Base-by-base conservation (phyloP, 2,888 invertebrate species). In the Onthophagus sagittarius region DNA sequence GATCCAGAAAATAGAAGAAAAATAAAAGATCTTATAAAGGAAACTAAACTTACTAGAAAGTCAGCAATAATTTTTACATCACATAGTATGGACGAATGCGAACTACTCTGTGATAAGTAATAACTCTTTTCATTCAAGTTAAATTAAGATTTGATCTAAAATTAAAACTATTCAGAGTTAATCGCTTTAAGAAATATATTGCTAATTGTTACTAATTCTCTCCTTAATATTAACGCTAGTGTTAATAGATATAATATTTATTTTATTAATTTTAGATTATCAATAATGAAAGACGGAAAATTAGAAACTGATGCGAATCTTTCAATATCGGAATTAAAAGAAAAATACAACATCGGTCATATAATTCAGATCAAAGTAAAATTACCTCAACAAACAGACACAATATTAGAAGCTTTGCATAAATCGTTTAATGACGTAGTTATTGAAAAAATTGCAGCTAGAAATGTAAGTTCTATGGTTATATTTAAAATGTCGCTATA, bases 71-170 rank as follows among this genome's bases (percentile, higher is more conserved):
- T 96, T 67, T 85, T 96, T 74, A 93, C 95, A 0, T 94, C 94
- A 0, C 94, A 96, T 86, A 94, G 93, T 83, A 94, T 95, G 93
- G 93, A 93, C 84, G 94, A 95, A 85, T 94, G 94, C 84, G 94
- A 95, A 86, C 93, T 92, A 39, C 86, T 95, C 62, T 95, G 94
- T 73, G 81, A 85, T 72, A 79, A 81, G 82, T 84, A 79, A 76
- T 80, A 80, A 70, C 64, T 13, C 13, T 23, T n/a, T n/a, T n/a
- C n/a, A n/a, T n/a, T n/a, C n/a, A n/a, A n/a, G n/a, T n/a, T n/a
- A n/a, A n/a, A n/a, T n/a, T n/a, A n/a, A n/a, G n/a, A n/a, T n/a
- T n/a, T n/a, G n/a, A n/a, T n/a, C n/a, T n/a, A n/a, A n/a, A n/a
- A n/a, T n/a, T n/a, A n/a, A n/a, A n/a, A n/a, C n/a, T n/a, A n/a